phyloP scores from a whole-genome alignment of 2,113 vertebrate species.

The Antechinus flavipes region DNA sequence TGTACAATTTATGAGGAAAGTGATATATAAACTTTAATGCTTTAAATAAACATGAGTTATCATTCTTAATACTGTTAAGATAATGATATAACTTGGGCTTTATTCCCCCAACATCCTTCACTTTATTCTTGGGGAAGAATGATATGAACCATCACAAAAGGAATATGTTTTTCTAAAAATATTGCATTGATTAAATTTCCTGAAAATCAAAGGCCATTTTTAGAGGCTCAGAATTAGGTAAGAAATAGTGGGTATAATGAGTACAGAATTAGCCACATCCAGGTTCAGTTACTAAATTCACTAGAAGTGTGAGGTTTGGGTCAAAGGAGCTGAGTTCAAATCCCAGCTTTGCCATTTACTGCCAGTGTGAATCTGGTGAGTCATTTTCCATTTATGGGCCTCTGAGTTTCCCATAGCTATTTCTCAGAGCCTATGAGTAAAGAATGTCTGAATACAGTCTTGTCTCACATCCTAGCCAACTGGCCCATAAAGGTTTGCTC shows the following conservation, averaged over 20 bases:
- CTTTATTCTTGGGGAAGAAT: not conserved
- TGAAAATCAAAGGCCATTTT: not conserved
- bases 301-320: not conserved
- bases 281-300: not conserved
- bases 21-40: not conserved
- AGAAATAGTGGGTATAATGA: not conserved
- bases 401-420: not conserved
- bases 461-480: not conserved
- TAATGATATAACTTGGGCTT: not conserved
- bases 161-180: not conserved
- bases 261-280: not conserved
- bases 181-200: not conserved
- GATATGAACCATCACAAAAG: not conserved
- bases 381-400: not conserved
- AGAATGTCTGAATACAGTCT: not conserved
- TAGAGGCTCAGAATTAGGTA: not conserved
- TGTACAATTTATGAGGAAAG: not conserved
- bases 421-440: not conserved
- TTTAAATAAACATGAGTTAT: not conserved
- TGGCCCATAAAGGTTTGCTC: not conserved
- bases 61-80: not conserved
- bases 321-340: not conserved
- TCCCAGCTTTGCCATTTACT: not conserved
- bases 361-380: not conserved
- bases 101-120: not conserved